Evolutionary conservation across 2,797 vertebrate species (phyloP).

Genomic region (Rousettus madagascariensis): DNA sequence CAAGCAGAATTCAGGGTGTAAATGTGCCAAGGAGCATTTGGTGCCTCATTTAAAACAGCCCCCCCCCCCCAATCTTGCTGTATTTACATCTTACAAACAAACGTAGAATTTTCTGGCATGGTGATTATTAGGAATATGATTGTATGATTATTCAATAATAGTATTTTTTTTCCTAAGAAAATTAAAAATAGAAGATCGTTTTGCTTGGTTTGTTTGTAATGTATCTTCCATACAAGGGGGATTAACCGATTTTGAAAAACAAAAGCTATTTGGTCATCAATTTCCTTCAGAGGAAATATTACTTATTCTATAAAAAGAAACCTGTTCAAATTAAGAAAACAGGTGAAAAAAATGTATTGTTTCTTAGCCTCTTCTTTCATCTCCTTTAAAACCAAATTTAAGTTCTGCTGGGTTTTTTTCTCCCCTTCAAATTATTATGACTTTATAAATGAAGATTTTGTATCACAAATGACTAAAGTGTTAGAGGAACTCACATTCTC

Average conservation of each 20-base stretch:
- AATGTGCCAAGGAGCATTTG: neutral
- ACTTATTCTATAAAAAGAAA: conserved; percentile 43
- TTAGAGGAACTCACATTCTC: neutral
- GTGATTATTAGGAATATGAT: neutral
- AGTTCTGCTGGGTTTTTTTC: neutral
- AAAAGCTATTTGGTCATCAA: neutral
- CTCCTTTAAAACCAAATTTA: neutral
- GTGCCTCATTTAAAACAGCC: neutral
- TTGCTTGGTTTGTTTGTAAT: conserved; percentile 14
- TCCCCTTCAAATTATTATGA: neutral
- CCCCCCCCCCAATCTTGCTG: neutral
- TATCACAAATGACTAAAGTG: neutral
- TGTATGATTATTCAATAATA: neutral
- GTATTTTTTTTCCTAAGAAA: conserved; percentile 34
- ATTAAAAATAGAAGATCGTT: neutral
- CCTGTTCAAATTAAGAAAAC: neutral
- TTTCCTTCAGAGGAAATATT: conserved; percentile 38
- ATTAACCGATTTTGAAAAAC: neutral
- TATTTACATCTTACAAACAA: neutral
- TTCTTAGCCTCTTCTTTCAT: neutral
- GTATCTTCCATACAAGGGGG: neutral
- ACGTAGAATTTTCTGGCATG: neutral
- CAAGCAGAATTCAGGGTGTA: neutral
- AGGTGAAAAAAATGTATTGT: neutral
- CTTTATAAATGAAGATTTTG: conserved; percentile 36